Percentiles rank a stretch among this genome's conserved stretches.
phyloP scores from a whole-genome alignment of 2,113 vertebrate species.

The Arvicanthis niloticus region DNA sequence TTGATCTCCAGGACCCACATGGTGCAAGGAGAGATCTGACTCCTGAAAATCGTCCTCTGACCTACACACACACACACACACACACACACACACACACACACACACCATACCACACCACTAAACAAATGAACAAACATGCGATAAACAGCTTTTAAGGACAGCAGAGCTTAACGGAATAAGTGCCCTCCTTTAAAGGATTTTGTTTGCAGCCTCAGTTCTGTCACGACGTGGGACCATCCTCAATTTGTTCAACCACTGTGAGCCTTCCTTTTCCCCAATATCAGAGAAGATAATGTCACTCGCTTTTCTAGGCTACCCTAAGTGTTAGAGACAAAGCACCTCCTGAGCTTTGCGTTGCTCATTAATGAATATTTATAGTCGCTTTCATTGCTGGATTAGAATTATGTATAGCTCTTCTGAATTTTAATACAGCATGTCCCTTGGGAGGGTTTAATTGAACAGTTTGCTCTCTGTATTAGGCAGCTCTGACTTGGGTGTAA shows the following conservation, averaged over 20 bases:
- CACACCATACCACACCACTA: no score
- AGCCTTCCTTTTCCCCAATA: background rate
- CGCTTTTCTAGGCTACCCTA: background rate
- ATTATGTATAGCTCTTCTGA: background rate
- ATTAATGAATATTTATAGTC: background rate
- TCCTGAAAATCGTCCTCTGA: background rate
- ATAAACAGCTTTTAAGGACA: background rate
- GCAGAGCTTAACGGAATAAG: background rate
- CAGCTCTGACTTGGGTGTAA: background rate
- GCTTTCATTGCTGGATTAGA: constrained; percentile 6
- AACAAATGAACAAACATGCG: background rate
- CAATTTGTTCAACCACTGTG: constrained; percentile 11
- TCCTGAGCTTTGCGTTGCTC: background rate
- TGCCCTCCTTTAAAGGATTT: background rate
- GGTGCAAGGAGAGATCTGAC: background rate
- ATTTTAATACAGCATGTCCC: constrained; percentile 9
- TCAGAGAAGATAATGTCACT: background rate
- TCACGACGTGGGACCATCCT: background rate
- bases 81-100: background rate
- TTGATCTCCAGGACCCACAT: background rate
- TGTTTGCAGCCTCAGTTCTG: background rate
- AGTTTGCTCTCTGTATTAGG: background rate
- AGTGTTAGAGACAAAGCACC: background rate
- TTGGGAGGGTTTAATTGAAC: background rate
- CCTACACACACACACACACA: background rate